These are phyloP conservation scores for Thymelicus sylvestris DNA, from an alignment of 2,888 invertebrate species.

Conservation along the genomic window DNA sequence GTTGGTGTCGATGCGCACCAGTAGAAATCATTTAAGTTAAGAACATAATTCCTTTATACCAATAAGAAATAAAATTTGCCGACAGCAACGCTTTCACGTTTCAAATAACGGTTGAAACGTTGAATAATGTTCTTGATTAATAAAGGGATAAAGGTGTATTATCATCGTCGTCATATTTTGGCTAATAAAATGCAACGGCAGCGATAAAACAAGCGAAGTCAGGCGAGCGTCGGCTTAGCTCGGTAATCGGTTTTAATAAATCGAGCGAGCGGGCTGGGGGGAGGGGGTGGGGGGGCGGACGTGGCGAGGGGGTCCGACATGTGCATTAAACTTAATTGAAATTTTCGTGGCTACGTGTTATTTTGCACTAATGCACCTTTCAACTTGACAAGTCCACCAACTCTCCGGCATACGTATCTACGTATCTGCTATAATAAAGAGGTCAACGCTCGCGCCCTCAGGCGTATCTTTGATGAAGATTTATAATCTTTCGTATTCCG, in stretches of 20 bases:
- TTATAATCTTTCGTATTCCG: slow-evolving; percentile 46
- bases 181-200: slow-evolving; percentile 60
- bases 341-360: slow-evolving; percentile 77
- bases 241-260: slow-evolving; percentile 70
- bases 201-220: slow-evolving; percentile 66
- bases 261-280: slow-evolving; percentile 52
- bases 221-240: slow-evolving; percentile 60
- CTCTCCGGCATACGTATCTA: slow-evolving; percentile 48
- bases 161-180: slow-evolving; percentile 56
- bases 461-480: slow-evolving; percentile 53
- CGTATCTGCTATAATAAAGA: slow-evolving; percentile 49
- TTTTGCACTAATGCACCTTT: slow-evolving; percentile 77
- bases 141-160: slow-evolving; percentile 46
- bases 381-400: slow-evolving; percentile 55
- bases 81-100: slow-evolving; percentile 2
- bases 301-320: slow-evolving; percentile 55
- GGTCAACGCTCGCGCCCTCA: slow-evolving; percentile 54
- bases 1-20: too few species aligned
- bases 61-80: slow-evolving; percentile 1
- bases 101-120: slow-evolving; percentile 35
- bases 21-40: neutral
- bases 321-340: slow-evolving; percentile 79
- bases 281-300: slow-evolving; percentile 41
- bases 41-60: neutral
- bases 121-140: slow-evolving; percentile 38